These are phyloP conservation scores for Chloebia gouldiae DNA, from an alignment of 2,113 vertebrate genomes.

Conservation along the genomic window DNA sequence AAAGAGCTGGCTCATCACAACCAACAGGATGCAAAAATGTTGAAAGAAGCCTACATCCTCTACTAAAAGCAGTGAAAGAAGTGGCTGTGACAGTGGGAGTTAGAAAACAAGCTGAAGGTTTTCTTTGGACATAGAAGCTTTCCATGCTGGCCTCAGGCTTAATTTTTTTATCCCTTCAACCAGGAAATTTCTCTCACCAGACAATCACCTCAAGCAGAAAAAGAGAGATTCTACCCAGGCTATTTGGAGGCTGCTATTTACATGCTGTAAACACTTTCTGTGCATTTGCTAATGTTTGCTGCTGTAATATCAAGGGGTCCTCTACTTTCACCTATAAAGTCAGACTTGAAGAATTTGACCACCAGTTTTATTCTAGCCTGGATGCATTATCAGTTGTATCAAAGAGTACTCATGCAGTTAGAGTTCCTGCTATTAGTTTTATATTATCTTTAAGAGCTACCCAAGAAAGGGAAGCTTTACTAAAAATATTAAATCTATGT, in stretches of 20 bases:
- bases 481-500: neutral
- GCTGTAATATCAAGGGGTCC: neutral
- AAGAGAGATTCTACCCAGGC: neutral
- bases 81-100: neutral
- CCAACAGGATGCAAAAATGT: slow-evolving; percentile 28
- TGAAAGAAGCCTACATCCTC: slow-evolving; percentile 1
- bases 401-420: neutral
- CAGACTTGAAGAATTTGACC: neutral
- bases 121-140: slow-evolving; percentile 33
- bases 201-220: neutral
- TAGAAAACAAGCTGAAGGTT: slow-evolving; percentile 14
- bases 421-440: neutral
- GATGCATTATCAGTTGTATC: neutral
- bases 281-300: neutral
- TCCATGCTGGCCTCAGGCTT: neutral
- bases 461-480: neutral
- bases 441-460: neutral
- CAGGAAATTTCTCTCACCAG: neutral
- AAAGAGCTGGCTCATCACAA: neutral
- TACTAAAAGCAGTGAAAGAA: slow-evolving; percentile 33
- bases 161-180: neutral
- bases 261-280: neutral
- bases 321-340: neutral
- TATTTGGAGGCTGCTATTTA: neutral
- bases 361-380: neutral